Percentiles rank a stretch among this genome's conserved stretches.
Evolutionary conservation across 2,888 invertebrate species (phyloP).

Genomic region (Salpingus planirostris): DNA sequence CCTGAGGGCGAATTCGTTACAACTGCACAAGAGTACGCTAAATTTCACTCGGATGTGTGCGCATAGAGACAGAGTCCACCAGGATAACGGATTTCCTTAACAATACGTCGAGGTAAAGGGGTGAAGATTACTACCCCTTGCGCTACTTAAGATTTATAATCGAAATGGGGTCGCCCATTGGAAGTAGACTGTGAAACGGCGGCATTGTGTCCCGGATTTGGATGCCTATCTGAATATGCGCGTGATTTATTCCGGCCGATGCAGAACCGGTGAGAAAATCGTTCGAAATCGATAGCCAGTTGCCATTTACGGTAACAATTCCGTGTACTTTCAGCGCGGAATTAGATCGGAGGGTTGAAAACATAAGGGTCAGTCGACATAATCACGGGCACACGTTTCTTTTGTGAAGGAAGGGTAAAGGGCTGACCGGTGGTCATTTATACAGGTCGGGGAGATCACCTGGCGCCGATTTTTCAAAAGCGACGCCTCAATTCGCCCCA

Average conservation of each 20-base stretch:
- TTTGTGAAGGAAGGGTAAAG: too few relatives aligned
- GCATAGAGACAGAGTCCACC: slow-evolving; percentile 28
- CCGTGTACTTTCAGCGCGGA: too few relatives aligned
- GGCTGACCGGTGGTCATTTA: too few relatives aligned
- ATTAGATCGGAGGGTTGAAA: too few relatives aligned
- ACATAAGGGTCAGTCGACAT: too few relatives aligned
- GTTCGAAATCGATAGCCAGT: too few relatives aligned
- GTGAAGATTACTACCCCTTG: slow-evolving; percentile 28
- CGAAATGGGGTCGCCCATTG: slow-evolving; percentile 24
- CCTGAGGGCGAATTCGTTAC: slow-evolving; percentile 31
- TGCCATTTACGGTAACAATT: too few relatives aligned
- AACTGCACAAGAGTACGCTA: slow-evolving; percentile 23
- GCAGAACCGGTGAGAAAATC: slow-evolving; percentile 17
- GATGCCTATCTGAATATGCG: slow-evolving; percentile 16
- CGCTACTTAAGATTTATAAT: slow-evolving; percentile 31
- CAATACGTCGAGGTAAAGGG: slow-evolving; percentile 25
- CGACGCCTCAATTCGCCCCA: too few relatives aligned
- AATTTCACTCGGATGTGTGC: slow-evolving; percentile 32
- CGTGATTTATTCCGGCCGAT: slow-evolving; percentile 20
- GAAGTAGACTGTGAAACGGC: slow-evolving; percentile 22
- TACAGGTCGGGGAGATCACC: too few relatives aligned
- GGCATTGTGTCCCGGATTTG: slow-evolving; percentile 25
- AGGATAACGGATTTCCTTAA: slow-evolving; percentile 30
- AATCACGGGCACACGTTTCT: too few relatives aligned
- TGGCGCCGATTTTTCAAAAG: too few relatives aligned